Base-by-base conservation (phyloP, 2,113 vertebrate species). In the Pomatorhinus ruficollis region DNA sequence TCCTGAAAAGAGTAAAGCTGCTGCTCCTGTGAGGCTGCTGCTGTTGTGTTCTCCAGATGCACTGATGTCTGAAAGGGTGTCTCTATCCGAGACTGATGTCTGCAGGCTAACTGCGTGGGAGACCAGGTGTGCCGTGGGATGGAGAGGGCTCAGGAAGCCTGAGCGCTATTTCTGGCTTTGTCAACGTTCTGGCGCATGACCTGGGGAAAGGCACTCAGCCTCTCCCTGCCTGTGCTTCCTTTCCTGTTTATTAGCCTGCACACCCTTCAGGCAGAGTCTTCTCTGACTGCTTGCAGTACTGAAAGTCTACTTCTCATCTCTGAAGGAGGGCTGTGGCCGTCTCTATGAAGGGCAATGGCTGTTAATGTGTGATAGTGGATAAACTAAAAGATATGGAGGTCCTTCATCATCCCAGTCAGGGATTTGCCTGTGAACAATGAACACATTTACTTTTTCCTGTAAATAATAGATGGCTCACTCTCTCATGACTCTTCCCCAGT, bases 221-320 rank as follows among this genome's bases (percentile, higher is more conserved):
- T 92, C 56, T 95, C 87, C 54, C 63, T 65, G 78, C 47, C 50
- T 39, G 57, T 31, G 37, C 27, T 90, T 83, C 92, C 85, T 87
- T 96, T 95, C 92, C 95, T 97, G 92, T 95, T 93, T 96, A 89
- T 84, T 30, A 90, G 88, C 8, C 60, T 68, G 72, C 47, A 64
- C 19, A 10, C 27, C 54, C 75, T 25, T 90, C 75, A 63, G 54
- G 37, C 66, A 63, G 30, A 33, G 23, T 27, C 63, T 65, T 90
- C 75, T 74, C 27, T 44, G 40, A 5, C 49, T 71, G 24, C 54
- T 63, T 33, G 53, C 2, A 0, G 33, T 33, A 18, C 10, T 76
- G 65, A 53, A 60, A 31, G 15, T 64, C 52, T 52, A 2, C 31
- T 71, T 57, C 45, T 77, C 20, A 10, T 19, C 15, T 54, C 78